phyloP scores from a whole-genome alignment of 1,140 invertebrate genomes.

The Samia ricini region DNA sequence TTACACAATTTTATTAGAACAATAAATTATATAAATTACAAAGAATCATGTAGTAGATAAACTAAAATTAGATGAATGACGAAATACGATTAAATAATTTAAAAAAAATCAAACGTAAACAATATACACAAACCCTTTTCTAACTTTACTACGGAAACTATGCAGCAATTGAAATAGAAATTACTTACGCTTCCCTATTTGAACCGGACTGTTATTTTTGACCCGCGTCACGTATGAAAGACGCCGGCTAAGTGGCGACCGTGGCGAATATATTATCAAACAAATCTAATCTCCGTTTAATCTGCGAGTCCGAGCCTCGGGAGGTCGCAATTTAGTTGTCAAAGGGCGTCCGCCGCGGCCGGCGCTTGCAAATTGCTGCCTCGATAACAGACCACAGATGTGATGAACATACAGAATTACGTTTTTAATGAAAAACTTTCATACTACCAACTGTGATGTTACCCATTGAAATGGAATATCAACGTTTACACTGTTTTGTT shows the following conservation, averaged over 20 bases:
- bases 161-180: neutral
- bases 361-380: slow-evolving; percentile 26
- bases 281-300: slow-evolving; percentile 30
- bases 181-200: neutral
- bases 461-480: too few species aligned
- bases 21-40: too few species aligned
- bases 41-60: too few species aligned
- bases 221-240: neutral
- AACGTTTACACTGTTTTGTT: too few species aligned
- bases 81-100: neutral
- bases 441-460: neutral
- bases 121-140: neutral
- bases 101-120: neutral
- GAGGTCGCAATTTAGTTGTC: slow-evolving; percentile 28
- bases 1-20: too few species aligned
- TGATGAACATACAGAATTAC: slow-evolving; percentile 3
- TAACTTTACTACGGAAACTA: neutral
- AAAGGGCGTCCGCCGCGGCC: slow-evolving; percentile 23
- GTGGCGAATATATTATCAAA: slow-evolving; percentile 18
- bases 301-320: slow-evolving; percentile 22
- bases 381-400: slow-evolving; percentile 19
- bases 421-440: neutral
- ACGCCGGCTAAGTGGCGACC: neutral
- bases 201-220: neutral
- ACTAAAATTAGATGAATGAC: too few species aligned